Evolutionary conservation across 2,113 vertebrate genomes (phyloP), one percentile per base, ranked within the genome.

Genomic region (Candoia aspera): DNA sequence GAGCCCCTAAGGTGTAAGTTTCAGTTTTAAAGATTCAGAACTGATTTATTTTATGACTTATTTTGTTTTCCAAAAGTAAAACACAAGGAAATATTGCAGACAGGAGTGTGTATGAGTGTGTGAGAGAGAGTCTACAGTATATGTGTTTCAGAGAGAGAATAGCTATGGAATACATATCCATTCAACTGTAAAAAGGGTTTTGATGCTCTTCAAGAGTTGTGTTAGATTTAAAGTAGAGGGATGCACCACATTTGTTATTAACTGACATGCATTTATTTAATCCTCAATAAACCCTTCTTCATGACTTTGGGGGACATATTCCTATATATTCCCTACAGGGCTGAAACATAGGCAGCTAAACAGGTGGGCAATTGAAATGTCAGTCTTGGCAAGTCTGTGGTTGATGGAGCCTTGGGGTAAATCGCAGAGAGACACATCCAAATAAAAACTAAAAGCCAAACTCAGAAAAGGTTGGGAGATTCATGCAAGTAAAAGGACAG

Each of bases 1-100:
- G 73, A 92, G 87, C 23, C 73, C 73, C 42, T 33, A 6, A 49
- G 87, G 79, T 37, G 29, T 49, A 37, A 4, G 3, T 85, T 92
- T 92, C n/a, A 89, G 58, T 85, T 24, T 64, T 12, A 92, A 29
- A 37, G 79, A 17, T 55, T 59, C 58, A 84, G 89, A 58, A 64
- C 54, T 62, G 87, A 85, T 92, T 83, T 88, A 68, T 88, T 60
- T 60, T 79, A 60, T 19, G 68, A 54, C 19, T 57, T 37, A 42
- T 79, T 87, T 62, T 91, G 55, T 29, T 87, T 88, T 60, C 55
- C 46, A 92, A 88, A 23, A 19, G 21, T 60, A 53, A 73, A 92
- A 58, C 12, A 54, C 12, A 92, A 84, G 42, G 29, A 62, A 84
- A 89, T 85, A 54, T 24, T 33, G 62, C 23, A 49, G 11, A 29